Percentiles rank a stretch among this genome's conserved stretches.
These are phyloP conservation scores for Schizopygopsis malacanthus DNA, from an alignment of 2,797 vertebrate genomes.

Conservation along the genomic window DNA sequence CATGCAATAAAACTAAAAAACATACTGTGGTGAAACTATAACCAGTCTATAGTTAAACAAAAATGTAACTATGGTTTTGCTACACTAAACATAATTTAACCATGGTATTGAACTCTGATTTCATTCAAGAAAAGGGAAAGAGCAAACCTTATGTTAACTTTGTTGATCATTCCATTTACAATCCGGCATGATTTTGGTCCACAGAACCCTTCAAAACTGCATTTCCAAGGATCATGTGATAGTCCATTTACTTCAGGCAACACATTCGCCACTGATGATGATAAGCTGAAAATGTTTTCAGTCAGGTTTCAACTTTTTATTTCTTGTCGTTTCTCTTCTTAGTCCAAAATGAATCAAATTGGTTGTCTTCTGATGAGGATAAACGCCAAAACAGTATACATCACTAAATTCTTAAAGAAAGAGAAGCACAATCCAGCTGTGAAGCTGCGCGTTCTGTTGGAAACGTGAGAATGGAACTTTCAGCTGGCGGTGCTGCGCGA, in stretches of 20 bases:
- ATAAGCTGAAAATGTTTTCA: slow-evolving; percentile 21
- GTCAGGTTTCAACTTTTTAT: slow-evolving; percentile 25
- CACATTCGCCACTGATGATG: background rate
- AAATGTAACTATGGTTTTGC: background rate
- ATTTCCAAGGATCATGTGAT: slow-evolving; percentile 15
- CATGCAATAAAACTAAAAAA: no score
- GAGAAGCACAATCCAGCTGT: background rate
- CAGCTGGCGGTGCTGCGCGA: slow-evolving; percentile 22
- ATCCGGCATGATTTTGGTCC: slow-evolving; percentile 52
- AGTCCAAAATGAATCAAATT: background rate
- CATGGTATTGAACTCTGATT: background rate
- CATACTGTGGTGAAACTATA: background rate
- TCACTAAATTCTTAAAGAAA: background rate
- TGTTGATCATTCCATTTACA: slow-evolving; percentile 12
- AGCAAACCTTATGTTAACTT: slow-evolving; percentile 44
- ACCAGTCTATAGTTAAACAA: background rate
- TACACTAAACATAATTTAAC: background rate
- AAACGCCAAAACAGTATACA: background rate
- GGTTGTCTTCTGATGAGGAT: background rate
- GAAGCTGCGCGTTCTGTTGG: slow-evolving; percentile 43
- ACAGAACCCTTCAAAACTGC: slow-evolving; percentile 6
- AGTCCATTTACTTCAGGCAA: slow-evolving; percentile 14
- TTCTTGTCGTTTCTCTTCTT: background rate
- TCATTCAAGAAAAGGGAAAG: background rate
- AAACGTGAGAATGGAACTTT: slow-evolving; percentile 39